Evolutionary conservation across 2,113 vertebrate species (phyloP).

Genomic region (Apistogramma diplotaenia): DNA sequence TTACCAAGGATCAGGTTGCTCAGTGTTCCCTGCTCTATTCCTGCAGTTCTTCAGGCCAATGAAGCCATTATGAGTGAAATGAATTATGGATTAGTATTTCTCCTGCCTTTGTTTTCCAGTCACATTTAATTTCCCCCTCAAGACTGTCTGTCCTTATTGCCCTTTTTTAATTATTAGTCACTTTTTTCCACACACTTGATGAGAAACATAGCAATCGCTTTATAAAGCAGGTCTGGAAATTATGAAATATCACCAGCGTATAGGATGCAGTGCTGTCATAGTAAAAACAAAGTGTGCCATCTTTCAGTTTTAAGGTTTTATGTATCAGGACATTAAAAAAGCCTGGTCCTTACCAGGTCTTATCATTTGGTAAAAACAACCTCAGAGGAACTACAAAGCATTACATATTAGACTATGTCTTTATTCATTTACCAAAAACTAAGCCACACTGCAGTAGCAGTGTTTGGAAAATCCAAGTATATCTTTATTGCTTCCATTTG

Average conservation of each 20-base stretch:
- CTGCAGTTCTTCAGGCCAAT: slow-evolving; percentile 58
- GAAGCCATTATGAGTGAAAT: slow-evolving; percentile 68
- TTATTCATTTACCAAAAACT: neutral
- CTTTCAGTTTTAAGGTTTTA: neutral
- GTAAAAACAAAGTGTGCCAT: neutral
- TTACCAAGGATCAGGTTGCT: slow-evolving; percentile 69
- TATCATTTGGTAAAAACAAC: neutral
- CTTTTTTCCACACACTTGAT: neutral
- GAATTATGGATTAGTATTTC: slow-evolving; percentile 68
- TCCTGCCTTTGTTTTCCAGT: slow-evolving; percentile 30
- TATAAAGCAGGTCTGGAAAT: neutral
- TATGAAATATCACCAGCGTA: neutral
- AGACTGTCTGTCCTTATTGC: neutral
- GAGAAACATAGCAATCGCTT: neutral
- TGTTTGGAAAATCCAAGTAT: neutral
- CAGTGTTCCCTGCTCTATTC: slow-evolving; percentile 31
- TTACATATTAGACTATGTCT: neutral
- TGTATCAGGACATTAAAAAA: neutral
- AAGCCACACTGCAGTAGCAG: neutral
- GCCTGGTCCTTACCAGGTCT: neutral
- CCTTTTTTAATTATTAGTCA: neutral
- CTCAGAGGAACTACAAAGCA: neutral
- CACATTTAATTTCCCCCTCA: slow-evolving; percentile 6
- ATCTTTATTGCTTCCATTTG: no score
- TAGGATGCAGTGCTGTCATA: neutral